A percentile compares a stretch with the other conserved stretches of the same genome.
These are phyloP conservation scores for Micrasema minimum DNA, from an alignment of 1,140 invertebrate genomes.

Conservation along the genomic window DNA sequence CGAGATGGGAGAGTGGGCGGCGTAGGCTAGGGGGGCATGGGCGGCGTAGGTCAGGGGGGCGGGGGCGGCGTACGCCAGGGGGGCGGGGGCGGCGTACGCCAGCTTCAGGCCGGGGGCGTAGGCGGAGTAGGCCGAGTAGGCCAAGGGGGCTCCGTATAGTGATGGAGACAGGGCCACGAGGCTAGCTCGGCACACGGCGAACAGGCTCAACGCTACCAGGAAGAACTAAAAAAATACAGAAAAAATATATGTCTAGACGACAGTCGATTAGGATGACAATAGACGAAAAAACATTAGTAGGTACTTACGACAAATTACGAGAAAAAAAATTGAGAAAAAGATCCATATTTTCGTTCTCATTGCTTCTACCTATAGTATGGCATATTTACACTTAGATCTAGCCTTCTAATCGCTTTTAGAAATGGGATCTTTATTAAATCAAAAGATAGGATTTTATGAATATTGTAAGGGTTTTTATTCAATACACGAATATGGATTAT, in stretches of 20 bases:
- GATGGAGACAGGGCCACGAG: conserved; percentile 9
- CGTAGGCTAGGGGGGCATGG: conserved; percentile 4
- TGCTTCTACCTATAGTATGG: too few species aligned
- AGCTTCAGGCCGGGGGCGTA: background rate
- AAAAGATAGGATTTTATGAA: too few species aligned
- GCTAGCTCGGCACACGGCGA: conserved; percentile 42
- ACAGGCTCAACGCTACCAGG: conserved; percentile 51
- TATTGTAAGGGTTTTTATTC: too few species aligned
- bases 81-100: conserved; percentile 9
- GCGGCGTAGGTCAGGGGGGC: conserved; percentile 5
- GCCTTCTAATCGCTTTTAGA: too few species aligned
- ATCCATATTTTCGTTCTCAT: too few species aligned
- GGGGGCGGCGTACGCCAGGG: background rate
- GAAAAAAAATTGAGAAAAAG: too few species aligned
- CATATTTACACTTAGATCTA: too few species aligned
- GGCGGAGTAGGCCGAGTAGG: too few species aligned
- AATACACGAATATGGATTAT: too few species aligned
- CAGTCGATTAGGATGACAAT: background rate
- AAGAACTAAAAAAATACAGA: conserved; percentile 38
- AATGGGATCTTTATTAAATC: too few species aligned
- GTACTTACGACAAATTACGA: too few species aligned
- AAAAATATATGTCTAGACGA: background rate
- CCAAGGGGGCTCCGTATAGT: background rate
- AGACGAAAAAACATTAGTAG: background rate
- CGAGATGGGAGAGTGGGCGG: background rate